Conservation (phyloP, 2,888 invertebrate species). For the Heterodera filipjevi region DNA sequence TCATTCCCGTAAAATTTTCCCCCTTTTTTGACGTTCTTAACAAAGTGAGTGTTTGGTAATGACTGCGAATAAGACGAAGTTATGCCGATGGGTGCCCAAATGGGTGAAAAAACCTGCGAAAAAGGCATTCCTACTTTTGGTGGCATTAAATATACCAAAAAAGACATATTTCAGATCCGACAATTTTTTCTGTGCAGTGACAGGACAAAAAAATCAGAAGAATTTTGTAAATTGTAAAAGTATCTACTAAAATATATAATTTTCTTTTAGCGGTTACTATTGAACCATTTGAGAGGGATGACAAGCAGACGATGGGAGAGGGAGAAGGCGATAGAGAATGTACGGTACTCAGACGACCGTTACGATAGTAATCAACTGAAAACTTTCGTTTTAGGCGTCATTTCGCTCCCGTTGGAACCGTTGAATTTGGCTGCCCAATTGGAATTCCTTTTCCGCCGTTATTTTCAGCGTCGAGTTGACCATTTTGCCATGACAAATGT, state of each 20-base stretch:
- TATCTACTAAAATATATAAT: neutral
- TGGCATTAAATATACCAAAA: neutral
- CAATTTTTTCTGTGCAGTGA: neutral
- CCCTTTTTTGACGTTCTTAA: too few species aligned
- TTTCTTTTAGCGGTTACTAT: neutral
- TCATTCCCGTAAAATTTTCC: neutral
- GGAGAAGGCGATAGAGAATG: neutral
- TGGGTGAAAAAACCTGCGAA: constrained; percentile 1
- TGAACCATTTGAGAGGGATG: neutral
- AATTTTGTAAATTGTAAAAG: neutral
- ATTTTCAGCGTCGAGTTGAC: neutral
- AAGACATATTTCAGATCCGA: neutral
- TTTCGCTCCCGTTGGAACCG: neutral
- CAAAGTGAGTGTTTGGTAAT: neutral
- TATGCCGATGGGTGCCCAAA: neutral
- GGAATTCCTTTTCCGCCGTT: neutral
- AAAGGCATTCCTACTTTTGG: neutral
- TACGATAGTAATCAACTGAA: too few species aligned
- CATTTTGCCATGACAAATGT: neutral
- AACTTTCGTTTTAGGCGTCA: too few species aligned
- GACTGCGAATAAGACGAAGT: neutral
- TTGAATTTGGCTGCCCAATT: neutral
- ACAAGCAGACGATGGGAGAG: neutral
- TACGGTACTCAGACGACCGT: too few species aligned
- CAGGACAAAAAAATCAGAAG: neutral